Percentiles rank a stretch among this genome's conserved stretches.
These are phyloP conservation scores for Rhyacophila brunnea DNA, from an alignment of 1,140 invertebrate genomes.

Conservation along the genomic window DNA sequence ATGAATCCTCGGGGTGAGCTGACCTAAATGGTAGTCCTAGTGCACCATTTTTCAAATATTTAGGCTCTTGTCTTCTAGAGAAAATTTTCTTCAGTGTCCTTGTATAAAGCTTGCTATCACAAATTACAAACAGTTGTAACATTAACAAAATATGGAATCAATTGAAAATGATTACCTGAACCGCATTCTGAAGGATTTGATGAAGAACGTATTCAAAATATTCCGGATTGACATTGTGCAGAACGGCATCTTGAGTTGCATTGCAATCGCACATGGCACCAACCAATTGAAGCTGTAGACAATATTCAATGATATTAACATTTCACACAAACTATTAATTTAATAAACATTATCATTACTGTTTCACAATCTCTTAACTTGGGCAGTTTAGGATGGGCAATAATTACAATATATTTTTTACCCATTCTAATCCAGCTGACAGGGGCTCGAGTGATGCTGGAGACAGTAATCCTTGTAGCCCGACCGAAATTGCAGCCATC, in stretches of 20 bases:
- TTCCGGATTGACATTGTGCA: conserved; percentile 46
- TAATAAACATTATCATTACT: neutral
- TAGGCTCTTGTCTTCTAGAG: no score
- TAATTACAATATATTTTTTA: conserved; percentile 5
- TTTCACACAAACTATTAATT: neutral
- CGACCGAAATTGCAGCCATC: conserved; percentile 21
- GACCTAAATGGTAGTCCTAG: no score
- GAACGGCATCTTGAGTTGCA: conserved; percentile 45
- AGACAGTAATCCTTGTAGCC: conserved; percentile 18
- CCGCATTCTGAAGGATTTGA: conserved; percentile 44
- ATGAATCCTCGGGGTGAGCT: no score
- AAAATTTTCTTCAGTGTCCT: no score
- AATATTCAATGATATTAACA: no score
- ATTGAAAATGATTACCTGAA: conserved; percentile 41
- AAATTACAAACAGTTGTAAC: no score
- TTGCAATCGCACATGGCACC: conserved; percentile 27
- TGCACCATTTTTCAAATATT: no score
- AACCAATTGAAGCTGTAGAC: conserved; percentile 16
- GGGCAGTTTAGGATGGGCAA: no score
- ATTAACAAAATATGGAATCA: no score
- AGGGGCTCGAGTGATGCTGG: conserved; percentile 18
- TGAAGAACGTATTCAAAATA: conserved; percentile 50
- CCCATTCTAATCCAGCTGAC: conserved; percentile 24
- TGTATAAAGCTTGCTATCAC: no score
- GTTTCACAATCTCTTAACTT: neutral